A percentile compares a stretch with the other conserved stretches of the same genome.
phyloP scores from a whole-genome alignment of 1,140 invertebrate species.

The Chelonus insularis region DNA sequence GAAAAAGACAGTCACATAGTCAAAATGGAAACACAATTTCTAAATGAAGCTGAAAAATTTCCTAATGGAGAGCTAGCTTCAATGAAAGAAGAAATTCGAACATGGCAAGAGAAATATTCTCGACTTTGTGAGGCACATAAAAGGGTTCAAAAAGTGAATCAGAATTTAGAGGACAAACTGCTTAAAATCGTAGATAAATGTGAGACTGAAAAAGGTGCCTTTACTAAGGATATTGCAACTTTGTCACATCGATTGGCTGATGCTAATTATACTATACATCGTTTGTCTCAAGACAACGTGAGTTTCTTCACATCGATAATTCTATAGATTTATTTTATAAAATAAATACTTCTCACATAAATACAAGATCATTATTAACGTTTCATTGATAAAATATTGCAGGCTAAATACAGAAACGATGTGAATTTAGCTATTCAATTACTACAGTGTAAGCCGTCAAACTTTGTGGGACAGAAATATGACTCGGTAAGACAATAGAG shows the following conservation, averaged over 20 bases:
- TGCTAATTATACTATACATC: conserved; percentile 82
- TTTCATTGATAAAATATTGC: no score
- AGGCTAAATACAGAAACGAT: conserved; percentile 94
- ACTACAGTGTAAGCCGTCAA: conserved; percentile 92
- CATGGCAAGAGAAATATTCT: conserved; percentile 88
- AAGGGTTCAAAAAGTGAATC: conserved; percentile 92
- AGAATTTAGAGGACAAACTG: conserved; percentile 92
- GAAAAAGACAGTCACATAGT: conserved; percentile 83
- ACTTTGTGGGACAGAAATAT: conserved; percentile 90
- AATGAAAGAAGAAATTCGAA: conserved; percentile 80
- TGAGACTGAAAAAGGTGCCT: conserved; percentile 85
- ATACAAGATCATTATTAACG: no score
- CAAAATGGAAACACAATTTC: conserved; percentile 82
- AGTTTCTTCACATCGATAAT: no score
- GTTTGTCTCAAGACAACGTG: conserved; percentile 91
- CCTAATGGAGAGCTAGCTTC: conserved; percentile 74
- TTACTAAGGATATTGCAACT: conserved; percentile 85
- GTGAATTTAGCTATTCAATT: conserved; percentile 92
- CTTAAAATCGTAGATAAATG: conserved; percentile 90
- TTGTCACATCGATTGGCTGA: conserved; percentile 86
- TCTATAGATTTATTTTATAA: no score
- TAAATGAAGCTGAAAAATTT: conserved; percentile 77
- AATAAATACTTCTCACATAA: no score
- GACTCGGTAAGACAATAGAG: conserved; percentile 73
- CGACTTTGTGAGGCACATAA: conserved; percentile 91